These are phyloP conservation scores for Helostoma temminkii DNA, from an alignment of 2,797 vertebrate species.

Conservation along the genomic window DNA sequence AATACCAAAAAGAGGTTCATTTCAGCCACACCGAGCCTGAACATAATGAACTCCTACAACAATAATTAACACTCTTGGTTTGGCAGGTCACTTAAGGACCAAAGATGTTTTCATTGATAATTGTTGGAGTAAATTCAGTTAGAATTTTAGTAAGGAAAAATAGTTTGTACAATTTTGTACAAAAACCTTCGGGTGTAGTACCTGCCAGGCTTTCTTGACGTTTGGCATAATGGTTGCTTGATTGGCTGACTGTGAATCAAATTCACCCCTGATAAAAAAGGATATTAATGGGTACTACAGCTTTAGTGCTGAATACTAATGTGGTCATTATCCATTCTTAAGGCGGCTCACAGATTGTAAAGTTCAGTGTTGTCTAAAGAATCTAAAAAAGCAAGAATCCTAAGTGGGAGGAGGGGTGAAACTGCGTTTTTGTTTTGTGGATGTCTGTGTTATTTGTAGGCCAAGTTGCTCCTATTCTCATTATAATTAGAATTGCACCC, in stretches of 20 bases:
- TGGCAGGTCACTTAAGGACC: no score
- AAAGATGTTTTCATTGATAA: neutral
- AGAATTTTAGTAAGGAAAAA: neutral
- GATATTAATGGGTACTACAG: slow-evolving; percentile 62
- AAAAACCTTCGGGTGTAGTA: neutral
- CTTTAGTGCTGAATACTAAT: slow-evolving; percentile 65
- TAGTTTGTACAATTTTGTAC: neutral
- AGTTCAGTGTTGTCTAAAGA: slow-evolving; percentile 36
- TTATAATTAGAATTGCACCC: slow-evolving; percentile 77
- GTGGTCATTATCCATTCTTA: slow-evolving; percentile 44
- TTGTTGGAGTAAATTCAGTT: neutral
- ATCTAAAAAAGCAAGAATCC: slow-evolving; percentile 43
- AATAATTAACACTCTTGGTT: neutral
- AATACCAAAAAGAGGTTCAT: neutral
- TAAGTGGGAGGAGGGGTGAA: slow-evolving; percentile 39
- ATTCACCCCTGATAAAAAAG: slow-evolving; percentile 60
- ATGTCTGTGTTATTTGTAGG: slow-evolving; percentile 71
- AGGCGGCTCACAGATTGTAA: slow-evolving; percentile 37
- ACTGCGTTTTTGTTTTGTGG: slow-evolving; percentile 62
- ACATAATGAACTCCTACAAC: neutral
- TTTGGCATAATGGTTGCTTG: slow-evolving; percentile 63
- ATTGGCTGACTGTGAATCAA: slow-evolving; percentile 66
- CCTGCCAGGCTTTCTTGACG: slow-evolving; percentile 25
- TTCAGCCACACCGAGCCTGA: neutral
- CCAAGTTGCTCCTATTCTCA: slow-evolving; percentile 73